Conservation (phyloP, 2,797 vertebrate genomes). For the Gymnoscopelus microlampas region DNA sequence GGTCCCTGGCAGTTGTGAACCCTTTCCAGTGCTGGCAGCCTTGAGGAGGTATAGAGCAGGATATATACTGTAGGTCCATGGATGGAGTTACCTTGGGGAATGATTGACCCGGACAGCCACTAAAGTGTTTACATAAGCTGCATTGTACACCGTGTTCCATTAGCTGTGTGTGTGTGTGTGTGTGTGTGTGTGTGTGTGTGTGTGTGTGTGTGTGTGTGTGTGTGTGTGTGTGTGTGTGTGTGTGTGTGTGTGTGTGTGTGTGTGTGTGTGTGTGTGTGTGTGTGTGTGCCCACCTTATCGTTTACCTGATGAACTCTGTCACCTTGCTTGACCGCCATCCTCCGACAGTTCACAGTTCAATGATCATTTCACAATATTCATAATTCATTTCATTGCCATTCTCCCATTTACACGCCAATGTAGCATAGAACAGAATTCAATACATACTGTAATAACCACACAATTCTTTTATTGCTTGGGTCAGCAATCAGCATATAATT, state of each 20-base stretch:
- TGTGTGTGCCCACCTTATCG: background rate
- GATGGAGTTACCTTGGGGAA: background rate
- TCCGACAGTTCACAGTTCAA: too few relatives aligned
- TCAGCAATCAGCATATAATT: too few relatives aligned
- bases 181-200: background rate
- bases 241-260: background rate
- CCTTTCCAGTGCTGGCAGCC: slow-evolving; percentile 14
- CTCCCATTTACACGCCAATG: too few relatives aligned
- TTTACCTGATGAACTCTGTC: too few relatives aligned
- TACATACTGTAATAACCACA: too few relatives aligned
- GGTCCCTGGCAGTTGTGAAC: slow-evolving; percentile 9
- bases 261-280: background rate
- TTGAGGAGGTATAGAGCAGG: background rate
- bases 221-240: background rate
- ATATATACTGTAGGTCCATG: background rate
- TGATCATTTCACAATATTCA: too few relatives aligned
- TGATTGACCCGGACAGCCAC: background rate
- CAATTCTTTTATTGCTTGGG: too few relatives aligned
- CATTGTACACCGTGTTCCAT: background rate
- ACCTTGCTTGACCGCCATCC: too few relatives aligned
- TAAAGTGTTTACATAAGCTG: background rate
- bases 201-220: slow-evolving; percentile 7
- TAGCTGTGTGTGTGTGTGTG: too few relatives aligned
- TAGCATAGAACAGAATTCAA: too few relatives aligned
- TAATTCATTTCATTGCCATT: too few relatives aligned